These are phyloP conservation scores for Drosophila borborema DNA, from an alignment of 2,888 invertebrate genomes.

Conservation along the genomic window DNA sequence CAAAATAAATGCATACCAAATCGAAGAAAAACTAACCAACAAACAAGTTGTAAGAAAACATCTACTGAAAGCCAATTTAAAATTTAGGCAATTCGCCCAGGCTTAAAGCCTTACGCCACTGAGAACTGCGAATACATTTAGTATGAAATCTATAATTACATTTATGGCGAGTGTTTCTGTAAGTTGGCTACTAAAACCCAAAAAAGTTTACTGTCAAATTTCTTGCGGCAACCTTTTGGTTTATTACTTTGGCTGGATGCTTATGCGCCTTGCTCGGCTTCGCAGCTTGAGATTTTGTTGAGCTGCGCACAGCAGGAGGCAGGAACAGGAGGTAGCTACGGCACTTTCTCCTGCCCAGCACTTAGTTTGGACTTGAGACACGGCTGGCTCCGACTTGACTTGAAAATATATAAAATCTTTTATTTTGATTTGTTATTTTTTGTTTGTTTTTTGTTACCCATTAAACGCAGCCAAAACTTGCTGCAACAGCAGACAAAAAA, in stretches of 20 bases:
- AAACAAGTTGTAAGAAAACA: no score
- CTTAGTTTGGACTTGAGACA: constrained; percentile 57
- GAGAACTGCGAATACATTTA: background rate
- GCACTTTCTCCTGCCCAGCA: constrained; percentile 1
- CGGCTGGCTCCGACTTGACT: constrained; percentile 58
- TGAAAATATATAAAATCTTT: constrained; percentile 19
- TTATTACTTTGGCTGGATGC: constrained; percentile 71
- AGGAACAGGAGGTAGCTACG: constrained; percentile 20
- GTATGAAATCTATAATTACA: constrained; percentile 18
- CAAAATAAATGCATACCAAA: no score
- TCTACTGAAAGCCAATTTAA: background rate
- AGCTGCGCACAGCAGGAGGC: constrained; percentile 56
- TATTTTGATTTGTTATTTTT: constrained; percentile 4
- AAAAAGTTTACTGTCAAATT: constrained; percentile 48
- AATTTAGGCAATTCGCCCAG: background rate
- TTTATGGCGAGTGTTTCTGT: constrained; percentile 22
- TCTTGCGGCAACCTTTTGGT: constrained; percentile 65
- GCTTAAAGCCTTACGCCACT: background rate
- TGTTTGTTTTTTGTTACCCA: constrained; percentile 27
- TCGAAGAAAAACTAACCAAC: no score
- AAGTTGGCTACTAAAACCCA: constrained; percentile 10
- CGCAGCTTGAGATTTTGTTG: background rate
- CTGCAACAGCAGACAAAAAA: constrained; percentile 47
- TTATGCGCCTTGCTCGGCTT: constrained; percentile 31
- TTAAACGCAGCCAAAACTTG: constrained; percentile 62